Evolutionary conservation across 2,888 invertebrate species (phyloP).

Genomic region (Mimas tiliae): DNA sequence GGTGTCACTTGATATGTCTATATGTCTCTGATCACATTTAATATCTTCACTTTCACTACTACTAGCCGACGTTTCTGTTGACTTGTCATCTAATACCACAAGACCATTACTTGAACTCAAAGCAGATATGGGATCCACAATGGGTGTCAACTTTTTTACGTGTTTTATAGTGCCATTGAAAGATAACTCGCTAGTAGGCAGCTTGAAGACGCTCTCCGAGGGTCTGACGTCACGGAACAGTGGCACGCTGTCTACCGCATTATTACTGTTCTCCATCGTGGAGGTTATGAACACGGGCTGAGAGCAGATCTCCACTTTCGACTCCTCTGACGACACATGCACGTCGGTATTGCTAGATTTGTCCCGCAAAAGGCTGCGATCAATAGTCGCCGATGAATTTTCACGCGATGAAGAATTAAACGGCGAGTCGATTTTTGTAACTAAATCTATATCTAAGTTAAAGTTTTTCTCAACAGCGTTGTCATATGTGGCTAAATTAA

Average conservation of each 20-base stretch:
- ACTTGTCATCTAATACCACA: conserved; percentile 53
- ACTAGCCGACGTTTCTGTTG: conserved; percentile 39
- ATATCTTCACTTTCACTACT: conserved; percentile 40
- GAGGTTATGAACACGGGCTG: conserved; percentile 75
- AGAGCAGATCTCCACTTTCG: conserved; percentile 61
- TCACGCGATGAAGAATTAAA: conserved; percentile 61
- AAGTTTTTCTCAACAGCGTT: conserved; percentile 56
- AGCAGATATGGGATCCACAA: conserved; percentile 74
- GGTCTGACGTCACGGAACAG: conserved; percentile 68
- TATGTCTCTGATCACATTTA: conserved; percentile 43
- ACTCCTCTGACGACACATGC: conserved; percentile 70
- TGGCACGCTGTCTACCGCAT: conserved; percentile 78
- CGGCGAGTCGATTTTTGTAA: conserved; percentile 61
- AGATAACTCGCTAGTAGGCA: conserved; percentile 75
- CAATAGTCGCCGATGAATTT: conserved; percentile 63
- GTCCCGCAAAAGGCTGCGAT: conserved; percentile 64
- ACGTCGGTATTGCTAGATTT: conserved; percentile 65
- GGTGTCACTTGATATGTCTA: conserved; percentile 50
- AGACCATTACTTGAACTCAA: conserved; percentile 58
- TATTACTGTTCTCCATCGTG: conserved; percentile 82
- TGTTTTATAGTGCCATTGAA: conserved; percentile 81
- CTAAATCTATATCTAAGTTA: conserved; percentile 56
- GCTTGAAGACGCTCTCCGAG: conserved; percentile 71
- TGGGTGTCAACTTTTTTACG: conserved; percentile 76
- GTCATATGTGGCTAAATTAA: conserved; percentile 49